Base-by-base conservation (phyloP, 1,140 invertebrate genomes). In the Drosophila orosa region DNA sequence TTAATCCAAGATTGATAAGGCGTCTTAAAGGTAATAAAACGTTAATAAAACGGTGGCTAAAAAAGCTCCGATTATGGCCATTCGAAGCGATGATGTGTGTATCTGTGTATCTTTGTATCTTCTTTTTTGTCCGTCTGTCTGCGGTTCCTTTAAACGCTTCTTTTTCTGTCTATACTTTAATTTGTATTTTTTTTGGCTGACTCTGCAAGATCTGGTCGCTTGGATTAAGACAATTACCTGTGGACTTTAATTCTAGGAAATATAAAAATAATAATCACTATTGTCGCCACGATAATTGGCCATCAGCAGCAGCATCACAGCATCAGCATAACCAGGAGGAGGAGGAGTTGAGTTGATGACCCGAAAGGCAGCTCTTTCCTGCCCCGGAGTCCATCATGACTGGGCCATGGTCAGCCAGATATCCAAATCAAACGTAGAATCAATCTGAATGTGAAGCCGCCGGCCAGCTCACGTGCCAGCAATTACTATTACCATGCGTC, bases 201-300 rank as follows among this genome's bases (percentile, higher is more conserved):
- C 65, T 72, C 10, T 58, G 68, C 68, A 71, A 68, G 24, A 47
- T 25, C 13, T n/a, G n/a, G 39, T 44, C 33, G 25, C 42, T 35
- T 19, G 45, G 67, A 69, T 71, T 58, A 72, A 72, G 68, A 72
- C 68, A 72, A 72, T 72, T 72, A 71, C 7, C 66, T 48, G 27
- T 27, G 42, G 66, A 72, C 68, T 71, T 72, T 58, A 72, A 48
- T 72, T 72, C 68, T 72, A 71, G 68, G 68, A 72, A 72, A 72
- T 71, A 72, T 67, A 71, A 72, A 72, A 72, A 59, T 72, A 71
- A 72, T 72, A 71, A 72, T 71, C 67, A 71, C 63, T 69, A 44
- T 61, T 19, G 59, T 61, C 24, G 35, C 62, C 5, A 25, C 52
- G 45, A 54, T 65, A 65, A 65, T 65, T 66, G 59, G 59, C 31